Percentiles rank a stretch among this genome's conserved stretches.
Evolutionary conservation across 2,113 vertebrate species (phyloP).

Genomic region (Paratilapia polleni): DNA sequence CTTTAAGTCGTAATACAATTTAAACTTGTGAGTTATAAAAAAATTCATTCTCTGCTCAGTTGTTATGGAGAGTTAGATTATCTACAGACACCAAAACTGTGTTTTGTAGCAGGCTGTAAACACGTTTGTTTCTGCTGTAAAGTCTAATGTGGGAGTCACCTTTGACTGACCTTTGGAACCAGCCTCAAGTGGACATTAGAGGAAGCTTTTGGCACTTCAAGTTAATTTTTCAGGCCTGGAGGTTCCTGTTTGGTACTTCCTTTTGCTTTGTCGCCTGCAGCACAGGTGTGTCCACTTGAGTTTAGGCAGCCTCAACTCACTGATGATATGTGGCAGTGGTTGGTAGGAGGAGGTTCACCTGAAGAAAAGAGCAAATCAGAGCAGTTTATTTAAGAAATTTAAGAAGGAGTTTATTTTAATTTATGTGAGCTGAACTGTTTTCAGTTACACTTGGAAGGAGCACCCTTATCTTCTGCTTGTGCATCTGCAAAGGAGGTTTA

Average conservation of each 20-base stretch:
- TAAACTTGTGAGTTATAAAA: too few species aligned
- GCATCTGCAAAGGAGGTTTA: too few species aligned
- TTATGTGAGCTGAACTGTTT: not conserved
- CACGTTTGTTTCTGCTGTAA: too few species aligned
- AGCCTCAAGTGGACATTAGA: not conserved
- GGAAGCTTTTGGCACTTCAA: not conserved
- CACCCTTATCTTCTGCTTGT: too few species aligned
- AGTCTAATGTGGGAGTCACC: too few species aligned
- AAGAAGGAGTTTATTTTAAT: not conserved
- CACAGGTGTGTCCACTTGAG: not conserved
- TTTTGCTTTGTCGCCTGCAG: not conserved
- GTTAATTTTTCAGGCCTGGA: not conserved
- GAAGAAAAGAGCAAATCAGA: not conserved
- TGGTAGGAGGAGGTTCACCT: not conserved
- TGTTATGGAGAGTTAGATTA: too few species aligned
- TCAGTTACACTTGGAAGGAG: not conserved
- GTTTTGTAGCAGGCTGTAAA: too few species aligned
- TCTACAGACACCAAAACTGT: not conserved
- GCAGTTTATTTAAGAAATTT: not conserved
- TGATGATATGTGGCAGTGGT: not conserved
- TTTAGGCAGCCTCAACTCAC: not conserved
- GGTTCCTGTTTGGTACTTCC: slow-evolving; percentile 1
- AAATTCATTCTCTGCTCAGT: too few species aligned
- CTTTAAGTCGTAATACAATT: too few species aligned
- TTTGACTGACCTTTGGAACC: too few species aligned